A percentile compares a stretch with the other conserved stretches of the same genome.
Evolutionary conservation across 2,888 invertebrate genomes (phyloP).

Genomic region (Priocnemis perturbator): DNA sequence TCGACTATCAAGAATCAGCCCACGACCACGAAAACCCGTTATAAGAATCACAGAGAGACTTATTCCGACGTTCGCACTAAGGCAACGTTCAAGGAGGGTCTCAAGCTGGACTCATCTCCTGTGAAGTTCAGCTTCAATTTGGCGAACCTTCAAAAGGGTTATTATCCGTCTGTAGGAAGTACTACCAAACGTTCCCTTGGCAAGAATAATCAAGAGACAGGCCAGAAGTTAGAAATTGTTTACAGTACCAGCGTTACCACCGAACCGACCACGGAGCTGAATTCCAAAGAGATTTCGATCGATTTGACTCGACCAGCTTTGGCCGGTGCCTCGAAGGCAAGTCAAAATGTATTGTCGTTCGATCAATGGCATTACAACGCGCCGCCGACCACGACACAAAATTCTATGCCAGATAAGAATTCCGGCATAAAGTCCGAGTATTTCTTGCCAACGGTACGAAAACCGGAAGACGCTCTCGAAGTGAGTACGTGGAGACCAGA

Average conservation of each 20-base stretch:
- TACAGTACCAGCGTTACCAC: constrained; percentile 42
- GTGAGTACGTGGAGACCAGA: neutral
- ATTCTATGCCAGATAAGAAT: neutral
- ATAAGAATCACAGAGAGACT: constrained; percentile 59
- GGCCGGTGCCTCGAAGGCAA: constrained; percentile 60
- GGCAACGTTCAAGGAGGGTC: constrained; percentile 35
- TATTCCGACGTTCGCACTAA: constrained; percentile 54
- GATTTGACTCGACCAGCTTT: constrained; percentile 41
- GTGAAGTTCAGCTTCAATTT: constrained; percentile 67
- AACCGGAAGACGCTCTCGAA: too few species aligned
- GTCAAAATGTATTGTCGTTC: constrained; percentile 57
- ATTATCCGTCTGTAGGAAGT: neutral
- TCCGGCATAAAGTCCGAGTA: constrained; percentile 7
- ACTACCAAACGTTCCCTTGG: neutral
- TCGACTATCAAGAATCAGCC: neutral
- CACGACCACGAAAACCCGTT: constrained; percentile 35
- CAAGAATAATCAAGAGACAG: neutral
- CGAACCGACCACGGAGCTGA: constrained; percentile 9
- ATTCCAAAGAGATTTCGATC: constrained; percentile 18
- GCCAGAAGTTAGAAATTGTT: constrained; percentile 25
- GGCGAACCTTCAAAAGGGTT: constrained; percentile 48
- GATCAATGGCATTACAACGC: constrained; percentile 75
- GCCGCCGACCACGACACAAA: constrained; percentile 53
- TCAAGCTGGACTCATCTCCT: constrained; percentile 52
- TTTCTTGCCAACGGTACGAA: constrained; percentile 21